Conservation (phyloP, 2,113 vertebrate genomes). For the Bubo scandiacus region DNA sequence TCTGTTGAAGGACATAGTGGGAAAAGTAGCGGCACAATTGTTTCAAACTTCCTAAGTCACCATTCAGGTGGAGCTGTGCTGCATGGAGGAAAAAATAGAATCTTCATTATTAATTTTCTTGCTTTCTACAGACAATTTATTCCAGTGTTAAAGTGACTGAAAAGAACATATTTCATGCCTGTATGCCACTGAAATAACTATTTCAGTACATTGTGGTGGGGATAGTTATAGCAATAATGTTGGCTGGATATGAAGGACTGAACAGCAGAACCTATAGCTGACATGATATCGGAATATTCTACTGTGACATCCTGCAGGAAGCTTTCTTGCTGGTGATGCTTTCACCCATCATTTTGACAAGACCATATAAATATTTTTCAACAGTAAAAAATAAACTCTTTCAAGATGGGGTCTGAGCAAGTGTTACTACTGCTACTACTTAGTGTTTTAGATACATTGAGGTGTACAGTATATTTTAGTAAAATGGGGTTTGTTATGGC, state of each 20-base stretch:
- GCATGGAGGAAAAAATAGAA: slow-evolving; percentile 5
- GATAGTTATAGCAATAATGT: slow-evolving; percentile 45
- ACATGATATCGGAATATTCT: not conserved
- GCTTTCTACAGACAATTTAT: slow-evolving; percentile 41
- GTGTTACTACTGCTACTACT: not conserved
- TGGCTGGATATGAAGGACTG: slow-evolving; percentile 1
- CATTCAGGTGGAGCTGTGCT: not conserved
- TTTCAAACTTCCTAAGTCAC: not conserved
- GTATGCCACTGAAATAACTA: slow-evolving; percentile 52
- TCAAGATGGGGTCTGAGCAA: not conserved
- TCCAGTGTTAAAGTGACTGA: slow-evolving; percentile 14
- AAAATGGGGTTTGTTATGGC: not conserved
- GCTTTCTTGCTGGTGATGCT: not conserved
- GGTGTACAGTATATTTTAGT: not conserved
- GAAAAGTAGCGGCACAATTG: not conserved
- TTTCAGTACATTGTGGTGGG: not conserved
- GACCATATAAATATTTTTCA: not conserved
- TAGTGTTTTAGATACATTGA: not conserved
- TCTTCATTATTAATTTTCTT: slow-evolving; percentile 36
- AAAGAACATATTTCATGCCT: slow-evolving; percentile 35
- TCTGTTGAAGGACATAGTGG: slow-evolving; percentile 18
- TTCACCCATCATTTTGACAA: not conserved
- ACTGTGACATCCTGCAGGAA: not conserved
- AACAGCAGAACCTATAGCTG: slow-evolving; percentile 3
- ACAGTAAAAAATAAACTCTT: not conserved